Conservation (phyloP, 2,888 invertebrate genomes). For the Antheraea yamamai region DNA sequence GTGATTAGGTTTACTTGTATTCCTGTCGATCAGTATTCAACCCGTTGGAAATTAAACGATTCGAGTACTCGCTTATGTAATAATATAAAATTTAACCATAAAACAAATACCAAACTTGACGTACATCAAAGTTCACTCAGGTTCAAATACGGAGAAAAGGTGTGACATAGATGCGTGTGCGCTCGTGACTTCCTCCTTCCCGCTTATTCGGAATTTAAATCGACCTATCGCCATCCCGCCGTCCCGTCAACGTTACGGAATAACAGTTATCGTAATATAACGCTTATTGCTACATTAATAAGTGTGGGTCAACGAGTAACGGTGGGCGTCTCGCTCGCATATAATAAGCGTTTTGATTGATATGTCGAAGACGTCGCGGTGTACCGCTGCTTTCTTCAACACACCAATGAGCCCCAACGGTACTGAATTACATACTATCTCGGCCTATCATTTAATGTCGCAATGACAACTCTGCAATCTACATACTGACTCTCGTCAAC, state of each 20-base stretch:
- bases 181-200: constrained; percentile 80
- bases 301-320: constrained; percentile 41
- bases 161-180: constrained; percentile 73
- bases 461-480: constrained; percentile 54
- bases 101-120: constrained; percentile 46
- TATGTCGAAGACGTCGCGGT: constrained; percentile 71
- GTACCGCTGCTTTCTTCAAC: constrained; percentile 77
- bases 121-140: constrained; percentile 65
- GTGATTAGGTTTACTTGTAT: not conserved
- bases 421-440: constrained; percentile 75
- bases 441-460: constrained; percentile 72
- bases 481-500: constrained; percentile 2
- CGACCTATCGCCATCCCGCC: constrained; percentile 70
- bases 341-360: constrained; percentile 77
- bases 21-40: not conserved
- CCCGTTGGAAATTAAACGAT: not conserved
- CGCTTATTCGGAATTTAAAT: constrained; percentile 81
- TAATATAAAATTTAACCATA: constrained; percentile 27
- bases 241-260: constrained; percentile 33
- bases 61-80: not conserved
- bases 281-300: constrained; percentile 49
- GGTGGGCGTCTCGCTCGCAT: constrained; percentile 53
- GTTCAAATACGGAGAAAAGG: constrained; percentile 79
- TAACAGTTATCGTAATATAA: constrained; percentile 31
- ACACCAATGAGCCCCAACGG: constrained; percentile 76